These are phyloP conservation scores for Lobophora halterata DNA, from an alignment of 2,888 invertebrate species.

Conservation along the genomic window DNA sequence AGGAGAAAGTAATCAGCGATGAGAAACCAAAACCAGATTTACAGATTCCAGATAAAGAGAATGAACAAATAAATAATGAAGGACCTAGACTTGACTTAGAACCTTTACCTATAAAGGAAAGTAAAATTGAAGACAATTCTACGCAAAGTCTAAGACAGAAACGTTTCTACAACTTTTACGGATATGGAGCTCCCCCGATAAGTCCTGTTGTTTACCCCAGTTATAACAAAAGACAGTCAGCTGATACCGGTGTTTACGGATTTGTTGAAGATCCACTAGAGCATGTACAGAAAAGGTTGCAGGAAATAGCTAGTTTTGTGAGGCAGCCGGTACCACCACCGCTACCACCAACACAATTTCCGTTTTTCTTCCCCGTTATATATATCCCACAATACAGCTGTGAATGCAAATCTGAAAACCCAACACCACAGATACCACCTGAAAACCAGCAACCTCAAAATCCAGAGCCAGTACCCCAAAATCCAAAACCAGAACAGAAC, in stretches of 20 bases:
- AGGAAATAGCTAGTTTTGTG: conserved; percentile 43
- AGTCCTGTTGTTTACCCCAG: conserved; percentile 40
- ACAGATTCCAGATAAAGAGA: too few relatives aligned
- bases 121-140: conserved; percentile 26
- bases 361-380: conserved; percentile 51
- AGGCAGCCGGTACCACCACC: conserved; percentile 40
- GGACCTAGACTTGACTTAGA: conserved; percentile 36
- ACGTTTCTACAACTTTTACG: conserved; percentile 48
- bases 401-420: conserved; percentile 37
- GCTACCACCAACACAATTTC: conserved; percentile 39
- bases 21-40: conserved; percentile 4
- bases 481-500: conserved; percentile 17
- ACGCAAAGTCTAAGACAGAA: conserved; percentile 48
- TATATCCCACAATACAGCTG: conserved; percentile 49
- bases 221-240: conserved; percentile 36
- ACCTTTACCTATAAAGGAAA: conserved; percentile 33
- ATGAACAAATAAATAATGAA: conserved; percentile 15
- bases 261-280: conserved; percentile 41
- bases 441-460: conserved; percentile 18
- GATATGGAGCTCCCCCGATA: conserved; percentile 42
- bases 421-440: conserved; percentile 15
- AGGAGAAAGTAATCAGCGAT: conserved; percentile 7
- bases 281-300: conserved; percentile 46
- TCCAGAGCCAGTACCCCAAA: conserved; percentile 16
- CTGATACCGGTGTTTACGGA: conserved; percentile 37